These are phyloP conservation scores for Drosophila emarginata DNA, from an alignment of 2,888 invertebrate species.

Conservation along the genomic window DNA sequence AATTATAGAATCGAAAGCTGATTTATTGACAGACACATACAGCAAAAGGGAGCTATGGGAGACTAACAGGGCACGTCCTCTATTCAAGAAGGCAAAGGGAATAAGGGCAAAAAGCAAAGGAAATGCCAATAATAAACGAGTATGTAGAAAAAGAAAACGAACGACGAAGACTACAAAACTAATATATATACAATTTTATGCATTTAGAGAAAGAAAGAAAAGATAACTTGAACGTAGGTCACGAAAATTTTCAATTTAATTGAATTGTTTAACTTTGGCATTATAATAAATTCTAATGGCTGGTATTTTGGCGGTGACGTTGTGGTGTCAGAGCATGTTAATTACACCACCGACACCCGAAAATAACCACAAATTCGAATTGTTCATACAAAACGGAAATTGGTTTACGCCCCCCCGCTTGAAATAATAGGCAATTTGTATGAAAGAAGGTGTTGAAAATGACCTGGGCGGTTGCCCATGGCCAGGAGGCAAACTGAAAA, in stretches of 20 bases:
- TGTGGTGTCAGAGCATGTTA: background rate
- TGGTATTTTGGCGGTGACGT: background rate
- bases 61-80: background rate
- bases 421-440: constrained; percentile 2
- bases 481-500: background rate
- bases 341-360: background rate
- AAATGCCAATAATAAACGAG: background rate
- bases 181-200: background rate
- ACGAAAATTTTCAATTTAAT: constrained; percentile 1
- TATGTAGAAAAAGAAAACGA: background rate
- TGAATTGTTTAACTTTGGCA: background rate
- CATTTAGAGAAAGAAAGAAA: background rate
- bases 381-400: background rate
- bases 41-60: background rate
- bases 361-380: constrained; percentile 6
- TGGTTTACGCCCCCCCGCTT: background rate
- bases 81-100: background rate
- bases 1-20: constrained; percentile 41
- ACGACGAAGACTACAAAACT: background rate
- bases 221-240: background rate
- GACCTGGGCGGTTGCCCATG: background rate
- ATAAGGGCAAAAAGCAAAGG: background rate
- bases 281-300: constrained; percentile 1
- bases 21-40: constrained; percentile 46
- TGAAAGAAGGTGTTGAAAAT: constrained; percentile 7